Conservation (phyloP, 2,888 invertebrate species). For the Parnassius glacialis region DNA sequence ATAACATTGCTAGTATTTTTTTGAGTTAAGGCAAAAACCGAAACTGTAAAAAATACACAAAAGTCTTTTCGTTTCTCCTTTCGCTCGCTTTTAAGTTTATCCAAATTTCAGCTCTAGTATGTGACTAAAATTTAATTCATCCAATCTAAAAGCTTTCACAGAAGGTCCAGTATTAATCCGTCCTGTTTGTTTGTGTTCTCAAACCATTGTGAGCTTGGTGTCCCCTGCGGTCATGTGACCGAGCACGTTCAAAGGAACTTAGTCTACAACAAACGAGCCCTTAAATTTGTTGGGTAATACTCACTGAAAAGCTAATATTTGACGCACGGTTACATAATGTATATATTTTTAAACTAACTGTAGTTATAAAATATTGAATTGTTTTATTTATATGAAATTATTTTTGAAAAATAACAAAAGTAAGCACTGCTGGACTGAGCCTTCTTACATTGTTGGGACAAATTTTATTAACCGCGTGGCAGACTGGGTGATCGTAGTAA, state of each 20-base stretch:
- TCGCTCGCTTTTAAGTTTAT: background rate
- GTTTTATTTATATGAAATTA: too few species aligned
- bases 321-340: background rate
- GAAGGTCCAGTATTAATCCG: slow-evolving; percentile 17
- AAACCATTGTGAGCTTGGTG: slow-evolving; percentile 9
- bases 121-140: slow-evolving; percentile 19
- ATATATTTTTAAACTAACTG: too few species aligned
- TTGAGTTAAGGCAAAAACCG: too few species aligned
- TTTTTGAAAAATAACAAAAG: too few species aligned
- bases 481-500: too few species aligned
- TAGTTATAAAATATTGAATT: too few species aligned
- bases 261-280: slow-evolving; percentile 18
- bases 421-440: too few species aligned
- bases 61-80: too few species aligned
- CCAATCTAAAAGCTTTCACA: slow-evolving; percentile 16
- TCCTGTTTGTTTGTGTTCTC: slow-evolving; percentile 15
- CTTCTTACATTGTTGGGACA: too few species aligned
- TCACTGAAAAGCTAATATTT: background rate
- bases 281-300: slow-evolving; percentile 9
- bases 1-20: too few species aligned
- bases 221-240: slow-evolving; percentile 8
- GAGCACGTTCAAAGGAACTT: slow-evolving; percentile 24
- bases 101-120: background rate
- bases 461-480: too few species aligned
- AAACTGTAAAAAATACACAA: too few species aligned